Conservation (phyloP, 2,113 vertebrate genomes). For the Periophthalmus modestus region DNA sequence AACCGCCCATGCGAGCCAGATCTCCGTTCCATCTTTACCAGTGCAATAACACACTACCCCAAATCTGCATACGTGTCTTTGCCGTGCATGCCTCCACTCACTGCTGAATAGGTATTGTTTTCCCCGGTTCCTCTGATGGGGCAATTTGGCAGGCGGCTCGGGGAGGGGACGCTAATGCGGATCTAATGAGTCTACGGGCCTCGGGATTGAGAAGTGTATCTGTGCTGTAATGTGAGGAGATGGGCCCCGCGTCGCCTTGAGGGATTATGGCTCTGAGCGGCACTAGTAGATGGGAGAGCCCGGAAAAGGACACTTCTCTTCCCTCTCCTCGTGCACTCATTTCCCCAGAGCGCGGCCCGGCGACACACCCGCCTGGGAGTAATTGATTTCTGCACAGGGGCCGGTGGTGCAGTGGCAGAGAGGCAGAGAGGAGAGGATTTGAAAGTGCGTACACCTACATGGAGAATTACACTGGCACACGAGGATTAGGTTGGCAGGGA, state of each 20-base stretch:
- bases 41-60: not conserved
- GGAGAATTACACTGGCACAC: slow-evolving; percentile 35
- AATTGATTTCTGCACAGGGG: slow-evolving; percentile 65
- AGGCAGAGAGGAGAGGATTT: slow-evolving; percentile 24
- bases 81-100: slow-evolving; percentile 39
- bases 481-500: slow-evolving; percentile 22
- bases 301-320: slow-evolving; percentile 43
- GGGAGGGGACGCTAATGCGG: slow-evolving; percentile 59
- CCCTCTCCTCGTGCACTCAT: slow-evolving; percentile 49
- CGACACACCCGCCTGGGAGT: slow-evolving; percentile 53
- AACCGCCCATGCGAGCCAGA: not conserved
- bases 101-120: slow-evolving; percentile 62
- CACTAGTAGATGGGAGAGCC: slow-evolving; percentile 45
- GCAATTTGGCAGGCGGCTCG: slow-evolving; percentile 55
- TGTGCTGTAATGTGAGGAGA: slow-evolving; percentile 59
- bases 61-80: slow-evolving; percentile 21
- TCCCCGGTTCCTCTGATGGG: slow-evolving; percentile 37
- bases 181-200: slow-evolving; percentile 65
- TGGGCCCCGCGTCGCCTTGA: slow-evolving; percentile 49
- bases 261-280: slow-evolving; percentile 60
- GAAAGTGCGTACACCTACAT: slow-evolving; percentile 25
- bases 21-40: not conserved
- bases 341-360: slow-evolving; percentile 43
- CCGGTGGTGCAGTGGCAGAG: slow-evolving; percentile 20
- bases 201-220: slow-evolving; percentile 61